Conservation (phyloP, 2,888 invertebrate species). For the Luffia ferchaultella region DNA sequence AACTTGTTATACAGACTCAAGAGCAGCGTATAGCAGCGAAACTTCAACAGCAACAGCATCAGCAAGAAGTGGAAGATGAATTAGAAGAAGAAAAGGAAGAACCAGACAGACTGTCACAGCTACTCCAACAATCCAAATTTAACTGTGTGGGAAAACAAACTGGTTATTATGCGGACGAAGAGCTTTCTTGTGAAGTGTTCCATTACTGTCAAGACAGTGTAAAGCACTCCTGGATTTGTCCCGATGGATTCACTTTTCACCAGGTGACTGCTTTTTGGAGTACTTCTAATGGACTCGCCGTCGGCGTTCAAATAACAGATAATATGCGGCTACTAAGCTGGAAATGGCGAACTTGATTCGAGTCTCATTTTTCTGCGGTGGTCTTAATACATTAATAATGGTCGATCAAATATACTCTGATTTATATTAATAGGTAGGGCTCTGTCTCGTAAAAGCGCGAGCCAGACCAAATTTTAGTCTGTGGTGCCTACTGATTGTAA, state of each 20-base stretch:
- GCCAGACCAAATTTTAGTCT: no score
- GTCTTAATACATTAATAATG: no score
- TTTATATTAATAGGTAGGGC: no score
- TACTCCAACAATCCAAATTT: conserved; percentile 86
- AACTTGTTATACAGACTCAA: no score
- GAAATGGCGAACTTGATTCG: no score
- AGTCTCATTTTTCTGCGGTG: no score
- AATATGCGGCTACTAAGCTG: no score
- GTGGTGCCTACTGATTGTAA: no score
- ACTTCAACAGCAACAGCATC: conserved; percentile 31
- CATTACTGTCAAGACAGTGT: conserved; percentile 92
- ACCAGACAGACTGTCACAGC: conserved; percentile 81
- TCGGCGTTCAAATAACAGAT: no score
- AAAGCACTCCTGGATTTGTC: conserved; percentile 93
- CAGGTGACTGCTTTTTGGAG: conserved; percentile 72
- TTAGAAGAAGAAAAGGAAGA: conserved; percentile 82
- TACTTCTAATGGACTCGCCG: conserved; percentile 93
- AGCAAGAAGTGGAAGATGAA: conserved; percentile 49
- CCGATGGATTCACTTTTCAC: conserved; percentile 89
- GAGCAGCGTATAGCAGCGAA: no score
- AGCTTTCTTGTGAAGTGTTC: conserved; percentile 89
- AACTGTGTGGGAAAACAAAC: conserved; percentile 81
- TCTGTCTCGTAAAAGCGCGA: no score
- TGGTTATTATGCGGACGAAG: conserved; percentile 92
- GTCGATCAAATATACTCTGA: no score